Base-by-base conservation (phyloP, 2,797 vertebrate species). In the Eleutherodactylus coqui region DNA sequence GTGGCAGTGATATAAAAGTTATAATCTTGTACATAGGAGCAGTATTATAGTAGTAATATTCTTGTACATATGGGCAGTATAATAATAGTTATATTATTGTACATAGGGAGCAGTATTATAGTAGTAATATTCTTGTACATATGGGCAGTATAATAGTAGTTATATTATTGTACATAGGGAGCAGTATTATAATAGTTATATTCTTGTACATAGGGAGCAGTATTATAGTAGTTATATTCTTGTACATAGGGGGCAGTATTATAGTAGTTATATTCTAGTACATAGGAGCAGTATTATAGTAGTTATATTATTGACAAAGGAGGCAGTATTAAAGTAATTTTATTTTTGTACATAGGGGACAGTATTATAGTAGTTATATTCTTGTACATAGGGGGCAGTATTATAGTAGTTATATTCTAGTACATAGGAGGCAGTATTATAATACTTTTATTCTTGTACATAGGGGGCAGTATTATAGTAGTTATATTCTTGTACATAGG, bases 371-470 rank as follows among this genome's bases (percentile, higher is more conserved):
- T 34, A 64, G 62, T 64, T 64, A 64, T 34, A 64, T 62, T 58
- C 55, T n/a, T 29, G 27, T 62, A 29, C 10, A 29, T 27, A 34
- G n/a, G 16, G 62, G 2, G 29, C 62, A 64, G 62, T 36, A 67
- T 38, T 69, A 69, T 69, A 69, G 34, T 69, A 38, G 64, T 41
- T 69, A 69, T 38, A 36, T 67, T 67, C 62, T 67, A 34, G 62
- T 55, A 60, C 55, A n/a, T 60, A 60, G 17, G 62, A 9, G 62
- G 60, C 60, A 62, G 60, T 62, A 62, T 32, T 62, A 32, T 32
- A 62, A 29, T 67, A 36, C 32, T 67, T 67, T 36, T 67, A 69
- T 69, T 41, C 67, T 69, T 69, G 34, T 69, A 69, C 19, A 69
- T 69, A 69, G n/a, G 67, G 64, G 21, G 34, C 34, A 64, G 60